phyloP scores from a whole-genome alignment of 1,140 invertebrate genomes.

The Elymnias hypermnestra region DNA sequence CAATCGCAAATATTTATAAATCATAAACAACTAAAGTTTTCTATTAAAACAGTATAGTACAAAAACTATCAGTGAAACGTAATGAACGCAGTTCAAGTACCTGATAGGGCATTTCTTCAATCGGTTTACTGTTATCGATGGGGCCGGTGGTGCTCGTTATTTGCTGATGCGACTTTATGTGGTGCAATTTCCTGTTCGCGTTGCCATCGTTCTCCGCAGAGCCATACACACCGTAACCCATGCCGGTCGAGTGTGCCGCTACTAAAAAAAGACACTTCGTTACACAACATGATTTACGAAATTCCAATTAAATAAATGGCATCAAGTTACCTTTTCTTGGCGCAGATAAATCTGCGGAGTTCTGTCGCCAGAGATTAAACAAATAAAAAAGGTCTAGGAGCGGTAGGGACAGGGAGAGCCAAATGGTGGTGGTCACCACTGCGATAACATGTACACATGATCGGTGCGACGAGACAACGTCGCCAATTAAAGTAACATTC shows the following conservation, averaged over 20 bases:
- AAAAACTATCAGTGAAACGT: not conserved
- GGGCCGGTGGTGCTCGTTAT: slow-evolving; percentile 52
- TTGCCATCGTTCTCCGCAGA: slow-evolving; percentile 55
- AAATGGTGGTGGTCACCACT: slow-evolving; percentile 43
- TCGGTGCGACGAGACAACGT: too few relatives aligned
- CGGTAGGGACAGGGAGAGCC: slow-evolving; percentile 39
- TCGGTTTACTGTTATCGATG: slow-evolving; percentile 54
- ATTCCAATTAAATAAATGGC: too few relatives aligned
- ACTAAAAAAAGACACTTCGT: too few relatives aligned
- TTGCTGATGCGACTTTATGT: slow-evolving; percentile 74
- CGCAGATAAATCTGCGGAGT: not conserved
- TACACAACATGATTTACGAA: too few relatives aligned
- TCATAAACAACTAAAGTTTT: too few relatives aligned
- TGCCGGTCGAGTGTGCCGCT: slow-evolving; percentile 72
- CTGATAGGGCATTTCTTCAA: slow-evolving; percentile 78
- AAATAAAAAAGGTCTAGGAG: slow-evolving; percentile 19
- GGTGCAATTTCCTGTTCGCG: slow-evolving; percentile 63
- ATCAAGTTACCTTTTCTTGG: slow-evolving; percentile 18
- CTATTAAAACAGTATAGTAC: not conserved
- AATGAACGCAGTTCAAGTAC: too few relatives aligned
- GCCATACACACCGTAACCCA: slow-evolving; percentile 70
- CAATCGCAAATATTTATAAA: too few relatives aligned
- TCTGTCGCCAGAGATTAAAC: not conserved
- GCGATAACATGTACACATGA: slow-evolving; percentile 68
- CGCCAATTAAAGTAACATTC: too few relatives aligned